These are phyloP conservation scores for Tipula unca DNA, from an alignment of 2,888 invertebrate species.

Conservation along the genomic window DNA sequence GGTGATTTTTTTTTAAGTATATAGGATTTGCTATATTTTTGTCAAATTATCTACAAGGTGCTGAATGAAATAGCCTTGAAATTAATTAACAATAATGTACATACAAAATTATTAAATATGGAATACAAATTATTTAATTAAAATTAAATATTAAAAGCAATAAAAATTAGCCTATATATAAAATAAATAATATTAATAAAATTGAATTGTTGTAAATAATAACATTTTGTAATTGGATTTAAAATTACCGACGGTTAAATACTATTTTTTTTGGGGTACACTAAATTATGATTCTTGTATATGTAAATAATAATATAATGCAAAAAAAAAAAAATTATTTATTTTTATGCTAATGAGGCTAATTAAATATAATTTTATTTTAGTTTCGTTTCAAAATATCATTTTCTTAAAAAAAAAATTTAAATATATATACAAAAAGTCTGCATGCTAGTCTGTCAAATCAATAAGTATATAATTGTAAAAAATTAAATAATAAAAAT, in stretches of 20 bases:
- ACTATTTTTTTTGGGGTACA: neutral
- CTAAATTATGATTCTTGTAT: neutral
- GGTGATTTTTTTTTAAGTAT: neutral
- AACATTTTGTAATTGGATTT: neutral
- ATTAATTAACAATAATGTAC: neutral
- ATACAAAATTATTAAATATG: neutral
- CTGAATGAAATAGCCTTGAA: neutral
- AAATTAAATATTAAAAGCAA: neutral
- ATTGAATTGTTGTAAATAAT: neutral
- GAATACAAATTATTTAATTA: conserved; percentile 8
- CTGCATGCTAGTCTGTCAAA: neutral
- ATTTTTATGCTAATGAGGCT: neutral
- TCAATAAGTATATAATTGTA: neutral
- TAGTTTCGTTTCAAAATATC: neutral
- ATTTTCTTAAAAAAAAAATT: neutral
- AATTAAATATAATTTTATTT: neutral
- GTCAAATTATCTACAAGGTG: neutral
- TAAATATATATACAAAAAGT: neutral
- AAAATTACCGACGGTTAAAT: neutral
- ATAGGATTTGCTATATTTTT: neutral
- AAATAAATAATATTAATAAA: neutral
- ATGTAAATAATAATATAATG: neutral
- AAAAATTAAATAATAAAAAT: neutral
- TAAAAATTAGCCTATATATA: neutral
- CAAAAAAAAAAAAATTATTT: neutral